A percentile compares a stretch with the other conserved stretches of the same genome.
Evolutionary conservation across 2,797 vertebrate genomes (phyloP).

Genomic region (Falco peregrinus): DNA sequence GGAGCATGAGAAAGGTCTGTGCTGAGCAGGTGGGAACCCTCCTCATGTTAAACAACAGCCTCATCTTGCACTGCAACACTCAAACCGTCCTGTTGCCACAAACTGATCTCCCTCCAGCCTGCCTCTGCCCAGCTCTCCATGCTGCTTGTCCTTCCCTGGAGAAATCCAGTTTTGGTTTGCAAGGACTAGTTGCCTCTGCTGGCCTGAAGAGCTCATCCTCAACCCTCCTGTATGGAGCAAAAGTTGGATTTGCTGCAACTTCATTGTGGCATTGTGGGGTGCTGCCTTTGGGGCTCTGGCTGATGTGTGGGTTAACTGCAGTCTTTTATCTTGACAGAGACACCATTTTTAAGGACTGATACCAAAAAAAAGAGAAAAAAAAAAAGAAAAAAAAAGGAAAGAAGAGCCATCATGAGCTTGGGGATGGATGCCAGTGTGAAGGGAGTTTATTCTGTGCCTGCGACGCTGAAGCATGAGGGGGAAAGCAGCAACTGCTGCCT

Average conservation of each 20-base stretch:
- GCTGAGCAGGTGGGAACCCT: background rate
- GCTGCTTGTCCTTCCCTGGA: background rate
- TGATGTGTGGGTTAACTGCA: background rate
- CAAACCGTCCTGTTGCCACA: rapidly evolving
- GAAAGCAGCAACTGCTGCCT: background rate
- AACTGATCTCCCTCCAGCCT: background rate
- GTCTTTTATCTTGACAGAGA: background rate
- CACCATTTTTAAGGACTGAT: background rate
- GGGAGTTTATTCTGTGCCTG: background rate
- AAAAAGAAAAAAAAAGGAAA: background rate
- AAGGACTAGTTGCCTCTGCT: background rate
- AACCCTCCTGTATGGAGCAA: rapidly evolving
- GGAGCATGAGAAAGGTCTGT: background rate
- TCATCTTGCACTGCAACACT: rapidly evolving
- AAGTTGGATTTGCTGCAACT: background rate
- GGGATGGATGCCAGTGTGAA: background rate
- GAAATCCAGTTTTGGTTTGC: background rate
- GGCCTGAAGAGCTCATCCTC: background rate
- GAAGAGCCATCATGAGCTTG: background rate
- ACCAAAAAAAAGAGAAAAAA: background rate
- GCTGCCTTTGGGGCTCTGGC: background rate
- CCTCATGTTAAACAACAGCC: background rate
- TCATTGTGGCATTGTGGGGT: background rate
- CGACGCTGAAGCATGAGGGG: background rate
- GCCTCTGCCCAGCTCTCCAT: background rate